A percentile compares a stretch with the other conserved stretches of the same genome.
Conservation (phyloP, 2,797 vertebrate genomes). For the Nyctibius grandis region DNA sequence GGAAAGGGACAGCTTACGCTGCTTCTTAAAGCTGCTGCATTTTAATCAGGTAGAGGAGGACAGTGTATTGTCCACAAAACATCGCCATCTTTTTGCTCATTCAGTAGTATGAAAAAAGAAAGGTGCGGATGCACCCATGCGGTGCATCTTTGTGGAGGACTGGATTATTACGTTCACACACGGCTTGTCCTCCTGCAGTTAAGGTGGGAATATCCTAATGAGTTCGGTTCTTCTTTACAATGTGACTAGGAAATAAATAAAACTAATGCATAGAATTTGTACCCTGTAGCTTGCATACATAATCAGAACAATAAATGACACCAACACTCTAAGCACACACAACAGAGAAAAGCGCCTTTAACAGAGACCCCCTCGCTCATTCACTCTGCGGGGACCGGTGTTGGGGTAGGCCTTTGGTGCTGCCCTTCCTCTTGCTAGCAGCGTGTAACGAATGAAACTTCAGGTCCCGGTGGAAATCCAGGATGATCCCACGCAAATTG, state of each 20-base stretch:
- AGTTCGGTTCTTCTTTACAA: fast-evolving
- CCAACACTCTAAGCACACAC: fast-evolving
- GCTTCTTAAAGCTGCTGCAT: neutral
- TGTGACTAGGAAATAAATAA: neutral
- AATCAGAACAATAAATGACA: neutral
- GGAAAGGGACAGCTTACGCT: neutral
- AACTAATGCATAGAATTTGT: fast-evolving
- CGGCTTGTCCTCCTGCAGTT: neutral
- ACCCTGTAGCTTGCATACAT: neutral
- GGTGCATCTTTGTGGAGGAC: neutral
- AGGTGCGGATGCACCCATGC: neutral
- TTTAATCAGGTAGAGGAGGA: neutral
- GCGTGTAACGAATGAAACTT: fast-evolving
- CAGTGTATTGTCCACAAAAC: neutral
- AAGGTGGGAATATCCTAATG: neutral
- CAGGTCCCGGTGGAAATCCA: fast-evolving
- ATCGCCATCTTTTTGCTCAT: neutral
- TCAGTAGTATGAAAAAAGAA: neutral
- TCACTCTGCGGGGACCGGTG: fast-evolving
- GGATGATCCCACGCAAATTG: fast-evolving
- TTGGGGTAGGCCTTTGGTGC: fast-evolving
- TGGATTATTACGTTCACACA: too few relatives aligned
- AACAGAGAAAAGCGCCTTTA: neutral
- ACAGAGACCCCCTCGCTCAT: neutral
- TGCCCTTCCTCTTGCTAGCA: neutral